Evolutionary conservation across 2,797 vertebrate species (phyloP), one percentile per base, ranked within the genome.

Genomic region (Enteromius trimaculatus): DNA sequence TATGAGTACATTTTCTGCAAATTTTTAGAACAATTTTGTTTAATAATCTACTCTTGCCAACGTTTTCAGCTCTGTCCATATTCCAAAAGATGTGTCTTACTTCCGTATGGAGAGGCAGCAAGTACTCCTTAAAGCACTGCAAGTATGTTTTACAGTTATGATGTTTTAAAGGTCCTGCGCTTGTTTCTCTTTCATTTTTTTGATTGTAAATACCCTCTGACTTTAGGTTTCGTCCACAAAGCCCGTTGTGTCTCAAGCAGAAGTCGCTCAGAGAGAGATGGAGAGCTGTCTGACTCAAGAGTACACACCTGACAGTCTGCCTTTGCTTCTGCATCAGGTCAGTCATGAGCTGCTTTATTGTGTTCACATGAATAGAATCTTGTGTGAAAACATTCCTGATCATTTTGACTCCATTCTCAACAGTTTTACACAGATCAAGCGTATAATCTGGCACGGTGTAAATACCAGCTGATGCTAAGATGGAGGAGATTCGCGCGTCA

Each of bases 401-500:
- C 7, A 2, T 53, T 44, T 66, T 68, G 9, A 1, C 19, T 66
- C 16, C n/a, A 14, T 42, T 58, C 23, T 16, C 19, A 11, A 77
- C 87, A 95, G 93, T 92, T 95, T 93, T 96, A 92, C 87, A 89
- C 90, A 79, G 94, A 93, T 71, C 93, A 94, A 89, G 92, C 93
- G 11, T 90, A 88, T 74, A 92, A 95, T 79, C 84, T 96, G 90
- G 92, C 91, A 77, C 94, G 94, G 84, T 92, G 92, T 87, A 96
- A 95, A 91, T 95, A 96, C 88, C 92, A 94, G 69, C 90, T 95
- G 66, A 90, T 93, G 92, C 88, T 96, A 83, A 93, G 93, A 80
- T 96, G 95, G 94, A 95, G 93, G 88, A 94, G 93, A 84, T 96
- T 96, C 88, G 95, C 93, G 88, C 92, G 8, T 0, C 93, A 94